A percentile compares a stretch with the other conserved stretches of the same genome.
Evolutionary conservation across 2,113 vertebrate species (phyloP).

Genomic region (Menidia beryllina): DNA sequence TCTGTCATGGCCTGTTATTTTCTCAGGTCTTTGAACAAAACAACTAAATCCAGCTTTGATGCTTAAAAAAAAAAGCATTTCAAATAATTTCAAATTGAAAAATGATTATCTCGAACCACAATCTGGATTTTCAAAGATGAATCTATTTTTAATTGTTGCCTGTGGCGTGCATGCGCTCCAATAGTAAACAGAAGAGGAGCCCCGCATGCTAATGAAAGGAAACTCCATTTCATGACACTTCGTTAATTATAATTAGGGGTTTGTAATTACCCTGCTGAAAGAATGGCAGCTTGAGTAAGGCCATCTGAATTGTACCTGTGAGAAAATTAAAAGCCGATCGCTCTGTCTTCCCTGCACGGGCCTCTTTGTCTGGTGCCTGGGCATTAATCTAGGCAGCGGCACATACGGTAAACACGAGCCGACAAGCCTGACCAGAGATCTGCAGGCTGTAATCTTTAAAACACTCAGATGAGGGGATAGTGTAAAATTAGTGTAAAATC

Average conservation of each 20-base stretch:
- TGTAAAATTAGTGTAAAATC: constrained; percentile 70
- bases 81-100: constrained; percentile 8
- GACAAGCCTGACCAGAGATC: constrained; percentile 72
- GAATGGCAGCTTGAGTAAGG: constrained; percentile 67
- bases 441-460: constrained; percentile 66
- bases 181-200: constrained; percentile 70
- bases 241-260: constrained; percentile 76
- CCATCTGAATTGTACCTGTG: constrained; percentile 68
- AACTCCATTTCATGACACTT: constrained; percentile 58
- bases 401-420: constrained; percentile 62
- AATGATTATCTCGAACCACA: constrained; percentile 39
- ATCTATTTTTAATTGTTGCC: constrained; percentile 56
- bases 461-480: constrained; percentile 59
- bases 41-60: constrained; percentile 12
- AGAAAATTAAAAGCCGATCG: constrained; percentile 67
- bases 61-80: constrained; percentile 40
- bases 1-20: constrained; percentile 34
- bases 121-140: constrained; percentile 54
- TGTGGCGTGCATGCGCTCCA: constrained; percentile 39
- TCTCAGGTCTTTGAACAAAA: constrained; percentile 23
- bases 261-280: constrained; percentile 71
- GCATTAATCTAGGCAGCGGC: constrained; percentile 62
- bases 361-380: constrained; percentile 18
- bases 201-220: constrained; percentile 68
- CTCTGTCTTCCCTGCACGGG: constrained; percentile 53